Conservation (phyloP, 2,888 invertebrate genomes). For the Philereme vetulata region DNA sequence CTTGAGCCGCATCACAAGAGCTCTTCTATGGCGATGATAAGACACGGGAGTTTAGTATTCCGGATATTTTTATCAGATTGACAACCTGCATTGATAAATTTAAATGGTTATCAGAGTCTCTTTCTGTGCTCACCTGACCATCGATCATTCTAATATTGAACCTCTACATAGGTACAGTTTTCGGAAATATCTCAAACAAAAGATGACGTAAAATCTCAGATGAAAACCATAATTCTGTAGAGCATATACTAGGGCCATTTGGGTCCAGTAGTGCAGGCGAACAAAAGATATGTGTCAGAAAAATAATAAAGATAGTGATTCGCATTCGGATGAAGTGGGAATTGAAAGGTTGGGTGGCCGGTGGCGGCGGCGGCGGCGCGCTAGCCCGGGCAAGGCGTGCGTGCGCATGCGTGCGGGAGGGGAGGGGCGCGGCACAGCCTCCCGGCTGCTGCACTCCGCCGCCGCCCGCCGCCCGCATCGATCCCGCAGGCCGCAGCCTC, state of each 20-base stretch:
- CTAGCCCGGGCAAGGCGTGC: slow-evolving; percentile 43
- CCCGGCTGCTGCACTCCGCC: slow-evolving; percentile 78
- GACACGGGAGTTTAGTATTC: slow-evolving; percentile 47
- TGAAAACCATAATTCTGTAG: too few relatives aligned
- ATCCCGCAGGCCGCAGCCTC: slow-evolving; percentile 74
- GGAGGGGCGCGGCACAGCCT: slow-evolving; percentile 73
- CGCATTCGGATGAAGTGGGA: slow-evolving; percentile 68
- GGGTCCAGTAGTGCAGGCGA: background rate
- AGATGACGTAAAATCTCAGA: too few relatives aligned
- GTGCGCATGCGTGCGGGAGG: slow-evolving; percentile 42
- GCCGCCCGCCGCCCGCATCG: slow-evolving; percentile 82
- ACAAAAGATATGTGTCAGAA: slow-evolving; percentile 30
- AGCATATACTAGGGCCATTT: background rate
- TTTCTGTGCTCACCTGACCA: background rate
- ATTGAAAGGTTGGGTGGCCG: slow-evolving; percentile 63
- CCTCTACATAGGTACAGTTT: too few relatives aligned
- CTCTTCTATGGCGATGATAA: slow-evolving; percentile 55
- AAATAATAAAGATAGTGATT: slow-evolving; percentile 51
- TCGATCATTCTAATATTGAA: background rate
- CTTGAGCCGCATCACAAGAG: slow-evolving; percentile 34
- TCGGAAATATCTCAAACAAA: too few relatives aligned
- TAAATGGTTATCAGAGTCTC: background rate
- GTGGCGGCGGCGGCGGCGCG: slow-evolving; percentile 42
- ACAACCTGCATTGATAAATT: background rate
- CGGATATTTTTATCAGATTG: background rate